Evolutionary conservation across 2,888 invertebrate genomes (phyloP), one percentile per base, ranked within the genome.

Genomic region (Plusia festucae): DNA sequence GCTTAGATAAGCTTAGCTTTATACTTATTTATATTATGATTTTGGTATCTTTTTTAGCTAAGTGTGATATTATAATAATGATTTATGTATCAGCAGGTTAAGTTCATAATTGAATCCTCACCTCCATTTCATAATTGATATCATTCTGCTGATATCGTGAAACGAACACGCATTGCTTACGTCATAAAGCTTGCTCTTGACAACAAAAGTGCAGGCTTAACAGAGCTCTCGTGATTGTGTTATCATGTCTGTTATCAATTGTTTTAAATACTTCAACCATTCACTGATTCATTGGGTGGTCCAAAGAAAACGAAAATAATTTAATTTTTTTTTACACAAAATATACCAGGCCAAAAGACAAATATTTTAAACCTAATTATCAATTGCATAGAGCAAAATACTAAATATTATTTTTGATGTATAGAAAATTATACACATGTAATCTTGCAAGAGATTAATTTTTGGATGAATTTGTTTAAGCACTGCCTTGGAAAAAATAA

Each of bases 181-280:
- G 8, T 0, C n/a, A 32, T 24, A 20, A 27, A 18, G 27, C 15
- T 24, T 7, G 32, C 27, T 54, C n/a, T 32, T 53, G 30, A 69
- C 46, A 66, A 46, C 30, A 40, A 40, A 67, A 69, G 54, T 69
- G 70, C 30, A 58, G 51, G 57, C n/a, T 74, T 52, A 58, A 24
- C 51, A 58, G 53, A 54, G 59, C 57, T 68, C 57, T 53, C 20
- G 7, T 32, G 40, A 56, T 57, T 60, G 24, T 54, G 27, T 11
- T 27, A 51, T 20, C 24, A 13, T 56, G 11, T 30, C 13, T 9
- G 11, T 16, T 53, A 46, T 2, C 46, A 57, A 58, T 58, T 32
- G 30, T 58, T 51, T 51, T 32, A 22, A 20, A 40, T 20, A 9
- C 18, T 46, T 18, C 46, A 7, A 8, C 30, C 46, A 20, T 16